Base-by-base conservation (phyloP, 2,797 vertebrate species). In the Betta splendens region DNA sequence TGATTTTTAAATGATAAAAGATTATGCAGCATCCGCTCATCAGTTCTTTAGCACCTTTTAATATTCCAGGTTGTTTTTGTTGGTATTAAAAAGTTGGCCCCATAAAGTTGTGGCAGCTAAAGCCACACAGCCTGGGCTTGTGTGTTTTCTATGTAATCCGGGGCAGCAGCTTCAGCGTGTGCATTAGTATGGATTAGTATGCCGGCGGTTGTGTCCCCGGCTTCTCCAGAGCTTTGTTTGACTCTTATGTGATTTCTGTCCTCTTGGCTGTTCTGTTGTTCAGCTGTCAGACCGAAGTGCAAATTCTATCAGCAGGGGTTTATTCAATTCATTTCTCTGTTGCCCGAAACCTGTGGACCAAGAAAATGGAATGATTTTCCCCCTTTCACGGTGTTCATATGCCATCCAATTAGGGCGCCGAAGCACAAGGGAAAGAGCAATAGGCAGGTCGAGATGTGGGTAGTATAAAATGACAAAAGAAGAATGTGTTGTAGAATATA, bases 231-330 rank as follows among this genome's bases (percentile, higher is more conserved):
- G 53, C 29, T 54, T 59, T 77, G 38, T 64, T 60, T 55, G 50
- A 70, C 40, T 77, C 45, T 33, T 2, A 8, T 55, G 31, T 63
- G 56, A 64, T 84, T 74, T 69, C 43, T 72, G 53, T 70, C 54
- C 36, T 63, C 52, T 72, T 45, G 52, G 62, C 60, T 62, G 35
- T 69, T 72, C 55, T 74, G 67, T 76, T 83, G 67, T 71, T 64
- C 51, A 26, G 61, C 74, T 74, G 79, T 81, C 74, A 68, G 73
- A 77, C 45, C 68, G 78, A 86, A 85, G 77, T 64, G 67, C 64
- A 75, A 79, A 84, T 82, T 87, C 68, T 77, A 74, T 84, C 75
- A 83, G 60, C 67, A 21, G 37, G 74, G 62, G 62, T 67, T 83
- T 78, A 83, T 80, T 83, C 62, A 75, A 63, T 79, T 74, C 68